Evolutionary conservation across 2,888 invertebrate species (phyloP).

Genomic region (Eremobia ochroleuca): DNA sequence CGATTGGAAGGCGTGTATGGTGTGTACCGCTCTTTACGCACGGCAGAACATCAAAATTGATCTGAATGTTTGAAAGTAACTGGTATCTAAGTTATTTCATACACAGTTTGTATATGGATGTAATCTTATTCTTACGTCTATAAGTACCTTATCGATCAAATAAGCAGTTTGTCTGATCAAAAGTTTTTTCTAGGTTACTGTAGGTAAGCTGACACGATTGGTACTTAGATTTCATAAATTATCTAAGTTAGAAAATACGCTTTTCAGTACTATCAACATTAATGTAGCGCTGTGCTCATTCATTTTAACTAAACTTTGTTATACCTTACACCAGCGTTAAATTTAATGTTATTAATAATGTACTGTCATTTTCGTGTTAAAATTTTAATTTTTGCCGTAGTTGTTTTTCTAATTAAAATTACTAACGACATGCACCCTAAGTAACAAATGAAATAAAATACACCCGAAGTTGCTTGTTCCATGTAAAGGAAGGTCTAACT

Average conservation of each 20-base stretch:
- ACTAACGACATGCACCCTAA: background rate
- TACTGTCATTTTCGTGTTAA: background rate
- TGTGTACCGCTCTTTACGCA: constrained; percentile 2
- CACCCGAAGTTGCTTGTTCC: background rate
- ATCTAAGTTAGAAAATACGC: too few relatives aligned
- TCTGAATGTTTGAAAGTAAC: constrained; percentile 1
- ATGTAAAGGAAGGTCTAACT: background rate
- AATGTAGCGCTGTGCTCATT: background rate
- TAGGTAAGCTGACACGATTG: background rate
- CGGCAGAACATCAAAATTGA: background rate
- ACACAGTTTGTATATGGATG: background rate
- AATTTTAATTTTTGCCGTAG: background rate
- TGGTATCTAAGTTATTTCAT: background rate
- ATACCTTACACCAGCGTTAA: too few relatives aligned
- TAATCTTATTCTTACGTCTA: background rate
- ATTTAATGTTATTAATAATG: constrained; percentile 3
- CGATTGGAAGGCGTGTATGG: constrained; percentile 23
- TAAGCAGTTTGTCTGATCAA: background rate
- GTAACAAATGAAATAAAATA: constrained; percentile 3
- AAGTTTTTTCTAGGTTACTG: background rate
- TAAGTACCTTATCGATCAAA: background rate
- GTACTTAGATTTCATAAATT: background rate
- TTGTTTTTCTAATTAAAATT: constrained; percentile 26
- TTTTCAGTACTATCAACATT: background rate
- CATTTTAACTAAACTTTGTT: background rate